These are phyloP conservation scores for Cygnus buccinator DNA, from an alignment of 2,113 vertebrate genomes.

Conservation along the genomic window DNA sequence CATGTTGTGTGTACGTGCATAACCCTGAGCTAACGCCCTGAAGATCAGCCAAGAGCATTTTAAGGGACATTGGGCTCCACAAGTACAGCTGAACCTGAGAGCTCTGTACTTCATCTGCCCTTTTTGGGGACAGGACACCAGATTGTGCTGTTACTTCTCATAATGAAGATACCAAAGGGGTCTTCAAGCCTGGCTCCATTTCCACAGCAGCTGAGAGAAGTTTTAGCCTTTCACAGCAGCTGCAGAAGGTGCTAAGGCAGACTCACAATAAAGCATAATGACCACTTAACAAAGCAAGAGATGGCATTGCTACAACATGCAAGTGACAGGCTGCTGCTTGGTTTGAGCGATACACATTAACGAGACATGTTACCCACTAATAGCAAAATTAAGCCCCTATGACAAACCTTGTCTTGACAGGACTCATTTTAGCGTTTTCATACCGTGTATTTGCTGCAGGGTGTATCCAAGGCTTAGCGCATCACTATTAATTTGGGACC, in stretches of 20 bases:
- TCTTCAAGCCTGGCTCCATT: not conserved
- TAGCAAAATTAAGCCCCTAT: not conserved
- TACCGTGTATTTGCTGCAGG: not conserved
- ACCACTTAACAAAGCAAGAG: not conserved
- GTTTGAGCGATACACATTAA: not conserved
- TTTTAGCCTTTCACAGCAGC: not conserved
- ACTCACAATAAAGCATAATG: not conserved
- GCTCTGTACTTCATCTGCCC: not conserved
- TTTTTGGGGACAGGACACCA: not conserved
- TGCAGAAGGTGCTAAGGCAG: accelerated
- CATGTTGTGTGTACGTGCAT: accelerated
- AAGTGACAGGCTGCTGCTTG: not conserved
- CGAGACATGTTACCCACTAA: not conserved
- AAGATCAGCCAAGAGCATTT: not conserved
- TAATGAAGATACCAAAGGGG: not conserved
- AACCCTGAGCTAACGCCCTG: accelerated
- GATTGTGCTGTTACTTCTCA: not conserved
- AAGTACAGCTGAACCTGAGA: not conserved
- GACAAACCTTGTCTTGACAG: not conserved
- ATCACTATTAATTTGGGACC: not conserved
- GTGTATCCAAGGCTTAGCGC: not conserved
- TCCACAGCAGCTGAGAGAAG: not conserved
- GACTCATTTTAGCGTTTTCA: not conserved
- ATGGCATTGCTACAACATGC: not conserved
- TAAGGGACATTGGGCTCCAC: not conserved